Percentiles rank a stretch among this genome's conserved stretches.
phyloP scores from a whole-genome alignment of 2,113 vertebrate species.

The Limnothrissa miodon region DNA sequence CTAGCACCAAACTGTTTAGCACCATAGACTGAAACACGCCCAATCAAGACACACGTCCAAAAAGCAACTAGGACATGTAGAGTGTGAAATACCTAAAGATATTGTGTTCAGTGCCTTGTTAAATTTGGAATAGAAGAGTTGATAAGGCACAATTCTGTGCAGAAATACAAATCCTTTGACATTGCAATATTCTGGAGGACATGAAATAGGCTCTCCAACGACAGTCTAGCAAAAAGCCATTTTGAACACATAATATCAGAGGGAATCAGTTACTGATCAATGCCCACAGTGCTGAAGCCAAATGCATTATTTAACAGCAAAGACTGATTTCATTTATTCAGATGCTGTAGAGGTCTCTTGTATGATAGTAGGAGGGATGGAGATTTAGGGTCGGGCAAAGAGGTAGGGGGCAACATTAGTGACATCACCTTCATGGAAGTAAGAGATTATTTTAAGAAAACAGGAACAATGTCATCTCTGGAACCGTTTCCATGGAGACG shows the following conservation, averaged over 20 bases:
- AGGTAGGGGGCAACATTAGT: not conserved
- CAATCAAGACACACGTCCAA: no score
- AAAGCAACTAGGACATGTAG: not conserved
- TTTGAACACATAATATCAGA: not conserved
- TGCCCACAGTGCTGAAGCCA: not conserved
- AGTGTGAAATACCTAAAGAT: not conserved
- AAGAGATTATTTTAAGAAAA: constrained; percentile 18
- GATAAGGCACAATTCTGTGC: not conserved
- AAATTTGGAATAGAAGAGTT: not conserved
- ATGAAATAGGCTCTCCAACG: not conserved
- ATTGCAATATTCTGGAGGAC: not conserved
- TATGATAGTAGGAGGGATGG: not conserved
- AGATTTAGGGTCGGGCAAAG: not conserved
- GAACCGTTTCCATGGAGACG: constrained; percentile 30
- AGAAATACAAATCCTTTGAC: not conserved
- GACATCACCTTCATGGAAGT: constrained; percentile 21
- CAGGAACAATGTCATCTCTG: constrained; percentile 25
- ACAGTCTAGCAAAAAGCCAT: not conserved
- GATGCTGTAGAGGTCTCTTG: not conserved
- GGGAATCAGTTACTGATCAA: not conserved
- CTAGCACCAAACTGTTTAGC: not conserved
- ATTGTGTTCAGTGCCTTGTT: not conserved
- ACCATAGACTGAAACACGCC: not conserved
- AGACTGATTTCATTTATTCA: not conserved
- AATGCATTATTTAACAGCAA: not conserved